These are phyloP conservation scores for Liodrosophila aerea DNA, from an alignment of 2,888 invertebrate genomes.

Conservation along the genomic window DNA sequence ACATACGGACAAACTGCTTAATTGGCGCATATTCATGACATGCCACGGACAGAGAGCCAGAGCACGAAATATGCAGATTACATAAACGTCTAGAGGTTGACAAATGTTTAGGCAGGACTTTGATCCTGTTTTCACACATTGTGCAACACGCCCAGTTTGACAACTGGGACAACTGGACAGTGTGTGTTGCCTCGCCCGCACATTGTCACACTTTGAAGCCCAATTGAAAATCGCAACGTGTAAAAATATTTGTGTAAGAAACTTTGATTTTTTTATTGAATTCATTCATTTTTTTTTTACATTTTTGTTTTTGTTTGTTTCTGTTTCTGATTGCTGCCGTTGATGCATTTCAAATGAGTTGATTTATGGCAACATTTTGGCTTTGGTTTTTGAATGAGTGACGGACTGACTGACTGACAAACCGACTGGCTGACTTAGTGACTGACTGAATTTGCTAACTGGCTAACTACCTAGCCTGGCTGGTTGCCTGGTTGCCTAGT, in stretches of 20 bases:
- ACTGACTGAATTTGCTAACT: slow-evolving; percentile 40
- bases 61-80: slow-evolving; percentile 55
- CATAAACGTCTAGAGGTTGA: slow-evolving; percentile 66
- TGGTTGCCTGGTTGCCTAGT: slow-evolving; percentile 24
- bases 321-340: slow-evolving; percentile 77
- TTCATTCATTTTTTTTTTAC: slow-evolving; percentile 35
- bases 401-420: slow-evolving; percentile 44
- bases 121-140: slow-evolving; percentile 75
- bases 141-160: slow-evolving; percentile 60
- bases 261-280: slow-evolving; percentile 56
- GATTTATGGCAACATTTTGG: slow-evolving; percentile 74
- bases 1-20: slow-evolving; percentile 71
- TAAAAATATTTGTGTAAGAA: slow-evolving; percentile 75
- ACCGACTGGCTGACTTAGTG: slow-evolving; percentile 33
- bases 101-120: slow-evolving; percentile 71
- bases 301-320: slow-evolving; percentile 58
- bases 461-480: slow-evolving; percentile 29
- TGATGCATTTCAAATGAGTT: slow-evolving; percentile 79
- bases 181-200: slow-evolving; percentile 59
- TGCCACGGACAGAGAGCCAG: slow-evolving; percentile 13
- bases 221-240: slow-evolving; percentile 72
- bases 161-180: slow-evolving; percentile 8
- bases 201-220: slow-evolving; percentile 60
- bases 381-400: slow-evolving; percentile 52
- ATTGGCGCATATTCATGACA: slow-evolving; percentile 71